Evolutionary conservation across 2,113 vertebrate genomes (phyloP), one percentile per base, ranked within the genome.

Genomic region (Edolisoma coerulescens): DNA sequence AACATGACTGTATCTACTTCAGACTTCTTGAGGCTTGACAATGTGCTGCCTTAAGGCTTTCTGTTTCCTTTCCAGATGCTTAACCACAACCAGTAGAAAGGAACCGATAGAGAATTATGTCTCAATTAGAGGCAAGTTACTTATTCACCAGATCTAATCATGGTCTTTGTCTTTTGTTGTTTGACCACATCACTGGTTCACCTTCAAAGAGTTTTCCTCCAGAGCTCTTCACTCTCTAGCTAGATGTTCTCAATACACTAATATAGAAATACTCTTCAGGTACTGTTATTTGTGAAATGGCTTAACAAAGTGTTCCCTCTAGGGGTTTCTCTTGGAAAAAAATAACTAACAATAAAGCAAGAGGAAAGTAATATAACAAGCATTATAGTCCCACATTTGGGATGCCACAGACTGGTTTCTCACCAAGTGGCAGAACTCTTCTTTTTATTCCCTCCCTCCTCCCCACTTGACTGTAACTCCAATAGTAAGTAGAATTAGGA

Each of bases 231-330:
- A n/a, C 13, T 74, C 23, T 49, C 54, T 32, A 84, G 39, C 32
- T 86, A 83, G 47, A 30, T 27, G 24, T 9, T 76, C 65, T 54
- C 63, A 63, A 67, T 32, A 44, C 1, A 3, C 30, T 70, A 33
- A 76, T 28, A 53, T 8, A 87, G 74, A 74, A 86, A 77, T 32
- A 44, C 9, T 45, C 35, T 77, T 80, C 35, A n/a, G 59, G 61
- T 83, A 28, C 52, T 76, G 47, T 33, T 82, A 70, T 47, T 85
- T 1, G 2, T 0, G 6, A 63, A 47, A 61, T 79, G 45, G 24
- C 81, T 96, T 95, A 84, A 95, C 39, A 54, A 95, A 97, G 45
- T 92, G 79, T 88, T 97, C 90, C 86, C 84, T 95, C 89, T 89
- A 91, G 85, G 94, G 52, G 82, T 53, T 95, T 84, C 54, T 75